Percentiles rank a stretch among this genome's conserved stretches.
These are phyloP conservation scores for Drosophila yakuba DNA, from an alignment of 1,140 invertebrate genomes.

Conservation along the genomic window DNA sequence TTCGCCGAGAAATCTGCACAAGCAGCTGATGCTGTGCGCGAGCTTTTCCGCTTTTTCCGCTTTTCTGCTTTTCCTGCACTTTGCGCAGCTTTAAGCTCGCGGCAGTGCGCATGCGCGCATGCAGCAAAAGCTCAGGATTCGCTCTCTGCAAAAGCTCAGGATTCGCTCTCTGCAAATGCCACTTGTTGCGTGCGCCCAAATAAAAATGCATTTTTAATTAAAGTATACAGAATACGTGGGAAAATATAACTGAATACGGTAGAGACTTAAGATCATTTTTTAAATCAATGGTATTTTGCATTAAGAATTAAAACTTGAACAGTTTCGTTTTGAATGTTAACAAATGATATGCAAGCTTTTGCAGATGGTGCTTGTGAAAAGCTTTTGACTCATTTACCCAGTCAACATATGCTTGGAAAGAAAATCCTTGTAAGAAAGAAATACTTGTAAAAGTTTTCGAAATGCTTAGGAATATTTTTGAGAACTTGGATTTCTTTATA, in stretches of 20 bases:
- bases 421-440: no score
- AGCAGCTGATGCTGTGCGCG: constrained; percentile 72
- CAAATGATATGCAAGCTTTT: constrained; percentile 11
- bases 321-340: neutral
- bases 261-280: fast-evolving
- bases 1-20: constrained; percentile 62
- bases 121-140: constrained; percentile 36
- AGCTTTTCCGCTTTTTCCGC: constrained; percentile 20
- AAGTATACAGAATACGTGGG: neutral
- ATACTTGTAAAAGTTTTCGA: neutral
- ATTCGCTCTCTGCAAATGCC: constrained; percentile 14
- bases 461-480: neutral
- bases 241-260: no score
- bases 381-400: constrained; percentile 13
- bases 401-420: constrained; percentile 19
- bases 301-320: no score
- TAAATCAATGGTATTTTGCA: no score
- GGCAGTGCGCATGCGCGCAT: constrained; percentile 21
- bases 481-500: neutral
- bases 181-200: constrained; percentile 52
- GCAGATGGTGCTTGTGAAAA: neutral
- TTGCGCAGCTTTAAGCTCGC: constrained; percentile 18
- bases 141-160: constrained; percentile 7
- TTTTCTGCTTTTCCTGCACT: neutral
- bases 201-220: no score